A percentile compares a stretch with the other conserved stretches of the same genome.
phyloP scores from a whole-genome alignment of 2,888 invertebrate genomes.

The Muschampia plurimacula region DNA sequence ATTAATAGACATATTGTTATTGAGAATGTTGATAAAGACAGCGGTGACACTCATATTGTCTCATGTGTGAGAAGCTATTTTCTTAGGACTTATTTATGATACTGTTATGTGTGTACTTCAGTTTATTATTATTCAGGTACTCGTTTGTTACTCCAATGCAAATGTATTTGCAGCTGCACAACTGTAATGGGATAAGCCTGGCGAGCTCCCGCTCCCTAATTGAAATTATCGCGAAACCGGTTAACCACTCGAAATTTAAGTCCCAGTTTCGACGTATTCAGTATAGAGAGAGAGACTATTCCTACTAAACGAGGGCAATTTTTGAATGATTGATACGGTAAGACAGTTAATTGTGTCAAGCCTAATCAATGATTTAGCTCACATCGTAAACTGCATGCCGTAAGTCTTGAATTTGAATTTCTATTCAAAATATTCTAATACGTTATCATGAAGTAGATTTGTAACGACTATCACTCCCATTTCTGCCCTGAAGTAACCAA shows the following conservation, averaged over 20 bases:
- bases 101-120: neutral
- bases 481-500: no score
- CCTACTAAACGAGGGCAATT: neutral
- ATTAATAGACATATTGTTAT: neutral
- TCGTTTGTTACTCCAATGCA: conserved; percentile 10
- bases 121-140: neutral
- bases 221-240: conserved; percentile 30
- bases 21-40: neutral
- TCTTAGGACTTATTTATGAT: neutral
- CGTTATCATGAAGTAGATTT: no score
- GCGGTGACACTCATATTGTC: neutral
- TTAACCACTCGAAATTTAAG: conserved; percentile 4
- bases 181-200: conserved; percentile 25
- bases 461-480: no score
- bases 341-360: neutral
- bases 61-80: neutral
- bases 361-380: neutral
- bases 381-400: neutral
- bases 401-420: no score
- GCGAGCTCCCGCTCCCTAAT: conserved; percentile 25
- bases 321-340: no score
- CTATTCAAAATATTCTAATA: no score
- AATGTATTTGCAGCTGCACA: conserved; percentile 36
- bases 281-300: neutral
- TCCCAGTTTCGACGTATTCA: neutral